Conservation (phyloP, 1,140 invertebrate genomes). For the Euwallacea similis region DNA sequence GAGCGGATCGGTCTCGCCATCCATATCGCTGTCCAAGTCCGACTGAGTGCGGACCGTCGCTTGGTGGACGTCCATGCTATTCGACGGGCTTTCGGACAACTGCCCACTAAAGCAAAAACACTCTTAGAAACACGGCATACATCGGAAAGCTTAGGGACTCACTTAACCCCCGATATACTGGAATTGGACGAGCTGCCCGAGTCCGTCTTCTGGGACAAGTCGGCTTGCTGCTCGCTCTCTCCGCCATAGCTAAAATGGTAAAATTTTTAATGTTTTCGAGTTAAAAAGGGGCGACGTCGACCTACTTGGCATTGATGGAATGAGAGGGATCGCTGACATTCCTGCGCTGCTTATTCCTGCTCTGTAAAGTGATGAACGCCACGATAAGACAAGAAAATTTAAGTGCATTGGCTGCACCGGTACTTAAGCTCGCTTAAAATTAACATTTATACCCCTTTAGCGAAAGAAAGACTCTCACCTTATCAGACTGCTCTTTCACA, state of each 20-base stretch:
- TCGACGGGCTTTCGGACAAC: conserved; percentile 64
- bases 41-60: conserved; percentile 37
- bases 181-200: conserved; percentile 65
- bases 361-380: conserved; percentile 11
- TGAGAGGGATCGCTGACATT: conserved; percentile 53
- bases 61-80: conserved; percentile 48
- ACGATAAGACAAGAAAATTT: not conserved
- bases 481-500: conserved; percentile 53
- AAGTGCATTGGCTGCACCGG: too few relatives aligned
- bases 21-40: conserved; percentile 75
- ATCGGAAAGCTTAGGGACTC: conserved; percentile 41
- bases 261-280: not conserved
- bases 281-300: not conserved
- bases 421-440: not conserved
- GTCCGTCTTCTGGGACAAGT: conserved; percentile 53
- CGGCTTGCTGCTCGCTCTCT: conserved; percentile 43
- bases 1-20: conserved; percentile 75
- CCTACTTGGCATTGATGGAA: conserved; percentile 48
- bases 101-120: conserved; percentile 41
- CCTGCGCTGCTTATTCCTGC: conserved; percentile 44
- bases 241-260: conserved; percentile 43
- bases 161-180: conserved; percentile 61
- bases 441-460: not conserved
- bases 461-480: conserved; percentile 42
- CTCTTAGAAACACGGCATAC: not conserved